Base-by-base conservation (phyloP, 2,888 invertebrate genomes). In the Catocala nupta region DNA sequence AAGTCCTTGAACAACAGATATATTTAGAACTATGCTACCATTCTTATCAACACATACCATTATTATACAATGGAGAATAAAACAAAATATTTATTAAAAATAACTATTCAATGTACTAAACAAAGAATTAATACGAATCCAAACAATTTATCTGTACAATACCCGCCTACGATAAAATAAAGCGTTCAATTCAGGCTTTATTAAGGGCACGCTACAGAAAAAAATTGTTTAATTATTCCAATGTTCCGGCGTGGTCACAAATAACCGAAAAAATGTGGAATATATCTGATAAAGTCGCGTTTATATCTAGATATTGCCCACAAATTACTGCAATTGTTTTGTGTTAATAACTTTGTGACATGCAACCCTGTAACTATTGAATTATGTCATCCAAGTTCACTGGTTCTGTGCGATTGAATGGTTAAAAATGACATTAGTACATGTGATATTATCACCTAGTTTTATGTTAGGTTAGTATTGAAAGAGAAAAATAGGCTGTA, bases 241-340 rank as follows among this genome's bases (percentile, higher is more conserved):
- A 59, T 59, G 75, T 66, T 73, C 68, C 65, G 65, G 55, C 39
- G 55, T 33, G 62, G 55, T 63, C 67, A 60, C 63, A 73, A 63
- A 77, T 74, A 73, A 72, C 68, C 70, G 75, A 78, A 76, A 78
- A 47, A 78, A 79, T 80, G 50, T 33, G 45, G 16, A 59, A 81
- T 83, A 85, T 84, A 82, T 81, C 83, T 85, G 82, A 90, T 89
- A 87, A 87, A 81, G 80, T 79, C 73, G 75, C 64, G 43, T 59
- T 77, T 80, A 77, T 87, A 85, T 86, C 86, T 81, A 80, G 82
- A 89, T 90, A 88, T 83, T 75, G 84, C 78, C 77, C 88, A 86
- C 86, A 86, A 89, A 90, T 91, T 88, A 89, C 86, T 80, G 82
- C 89, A 90, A 90, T 90, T 86, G 89, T 85, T 88, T 73, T 79